Conservation (phyloP, 30 jellyfish, hydroid and myxozoan species). For the Aurelia aurita region DNA sequence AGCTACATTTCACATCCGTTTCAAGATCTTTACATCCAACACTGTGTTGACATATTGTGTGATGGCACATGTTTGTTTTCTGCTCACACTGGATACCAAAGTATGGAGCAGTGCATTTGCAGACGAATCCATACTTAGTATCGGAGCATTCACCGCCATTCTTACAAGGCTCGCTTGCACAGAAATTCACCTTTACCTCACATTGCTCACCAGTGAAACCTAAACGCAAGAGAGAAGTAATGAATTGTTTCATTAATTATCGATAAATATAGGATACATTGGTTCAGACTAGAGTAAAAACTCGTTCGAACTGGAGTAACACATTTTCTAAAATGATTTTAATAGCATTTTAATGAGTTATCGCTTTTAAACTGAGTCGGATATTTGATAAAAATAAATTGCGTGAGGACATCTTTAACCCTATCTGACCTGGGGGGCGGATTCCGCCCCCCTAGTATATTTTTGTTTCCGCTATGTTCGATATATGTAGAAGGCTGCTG, state of each 20-base stretch:
- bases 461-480: no score
- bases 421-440: slow-evolving; percentile 87
- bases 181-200: slow-evolving; percentile 71
- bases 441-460: no score
- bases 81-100: slow-evolving; percentile 78
- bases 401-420: background rate
- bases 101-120: slow-evolving; percentile 80
- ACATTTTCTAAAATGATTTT: no score
- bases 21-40: slow-evolving; percentile 82
- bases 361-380: no score
- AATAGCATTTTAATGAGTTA: no score
- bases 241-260: background rate
- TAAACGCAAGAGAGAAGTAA: background rate
- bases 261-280: background rate
- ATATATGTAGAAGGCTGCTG: no score
- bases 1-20: slow-evolving; percentile 77
- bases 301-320: no score
- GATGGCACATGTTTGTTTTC: slow-evolving; percentile 84
- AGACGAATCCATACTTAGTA: slow-evolving; percentile 63
- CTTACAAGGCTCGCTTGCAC: slow-evolving; percentile 85
- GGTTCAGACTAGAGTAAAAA: no score
- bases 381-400: no score
- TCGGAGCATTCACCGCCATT: slow-evolving; percentile 89
- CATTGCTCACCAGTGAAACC: slow-evolving; percentile 86
- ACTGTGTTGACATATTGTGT: slow-evolving; percentile 85